Conservation (phyloP, 2,113 vertebrate genomes). For the Phainopepla nitens region DNA sequence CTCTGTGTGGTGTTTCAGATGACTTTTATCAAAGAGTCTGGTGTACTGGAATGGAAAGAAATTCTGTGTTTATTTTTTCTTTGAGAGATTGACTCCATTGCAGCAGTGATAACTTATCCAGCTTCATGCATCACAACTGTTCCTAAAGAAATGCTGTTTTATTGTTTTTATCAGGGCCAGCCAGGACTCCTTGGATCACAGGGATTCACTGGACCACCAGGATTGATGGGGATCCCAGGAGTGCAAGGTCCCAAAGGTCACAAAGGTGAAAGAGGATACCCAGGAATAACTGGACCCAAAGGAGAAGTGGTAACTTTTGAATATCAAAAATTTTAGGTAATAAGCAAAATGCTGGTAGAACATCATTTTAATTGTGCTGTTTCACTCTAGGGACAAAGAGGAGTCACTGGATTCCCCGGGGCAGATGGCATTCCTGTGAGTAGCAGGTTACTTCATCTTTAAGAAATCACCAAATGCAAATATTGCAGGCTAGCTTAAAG, state of each 20-base stretch:
- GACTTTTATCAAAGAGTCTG: neutral
- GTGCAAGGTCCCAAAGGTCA: slow-evolving; percentile 87
- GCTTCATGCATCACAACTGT: neutral
- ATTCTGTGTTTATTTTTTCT: neutral
- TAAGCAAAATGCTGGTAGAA: neutral
- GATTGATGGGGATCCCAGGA: slow-evolving; percentile 81
- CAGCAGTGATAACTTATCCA: neutral
- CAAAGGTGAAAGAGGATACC: slow-evolving; percentile 83
- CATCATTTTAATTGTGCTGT: neutral
- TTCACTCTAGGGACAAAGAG: slow-evolving; percentile 82
- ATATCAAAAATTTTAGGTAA: neutral
- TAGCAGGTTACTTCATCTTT: neutral
- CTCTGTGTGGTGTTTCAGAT: neutral
- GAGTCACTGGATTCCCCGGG: slow-evolving; percentile 90
- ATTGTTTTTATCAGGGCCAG: slow-evolving; percentile 77
- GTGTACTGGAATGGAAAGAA: neutral
- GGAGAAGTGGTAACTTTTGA: slow-evolving; percentile 80
- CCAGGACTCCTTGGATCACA: slow-evolving; percentile 84
- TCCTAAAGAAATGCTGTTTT: neutral
- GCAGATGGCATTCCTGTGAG: slow-evolving; percentile 92
- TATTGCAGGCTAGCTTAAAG: neutral
- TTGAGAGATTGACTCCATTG: neutral
- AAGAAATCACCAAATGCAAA: neutral
- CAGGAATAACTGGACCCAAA: slow-evolving; percentile 82
- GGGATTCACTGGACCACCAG: slow-evolving; percentile 81